Evolutionary conservation across 2,797 vertebrate species (phyloP).

Genomic region (Lepidocolaptes lacrymiger): DNA sequence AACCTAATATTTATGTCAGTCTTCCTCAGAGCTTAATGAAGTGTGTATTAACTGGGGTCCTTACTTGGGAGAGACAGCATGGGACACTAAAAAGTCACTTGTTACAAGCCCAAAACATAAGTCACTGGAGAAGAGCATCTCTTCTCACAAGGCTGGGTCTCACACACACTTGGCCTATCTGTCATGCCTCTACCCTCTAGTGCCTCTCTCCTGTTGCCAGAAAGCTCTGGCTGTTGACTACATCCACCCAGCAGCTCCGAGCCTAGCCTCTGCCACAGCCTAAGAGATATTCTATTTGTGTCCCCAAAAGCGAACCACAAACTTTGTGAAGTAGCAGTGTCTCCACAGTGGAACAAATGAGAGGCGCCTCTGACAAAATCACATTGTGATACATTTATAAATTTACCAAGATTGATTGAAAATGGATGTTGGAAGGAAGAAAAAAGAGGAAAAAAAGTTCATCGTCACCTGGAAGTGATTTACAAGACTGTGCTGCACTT

Average conservation of each 20-base stretch:
- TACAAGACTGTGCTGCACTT: not conserved
- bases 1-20: not conserved
- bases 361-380: not conserved
- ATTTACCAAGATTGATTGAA: not conserved
- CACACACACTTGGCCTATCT: not conserved
- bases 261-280: not conserved
- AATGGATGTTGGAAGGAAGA: not conserved
- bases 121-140: not conserved
- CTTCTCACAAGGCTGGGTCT: not conserved
- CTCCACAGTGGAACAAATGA: conserved; percentile 24
- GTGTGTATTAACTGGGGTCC: rapidly evolving
- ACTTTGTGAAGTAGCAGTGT: not conserved
- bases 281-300: conserved; percentile 12
- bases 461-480: conserved; percentile 38
- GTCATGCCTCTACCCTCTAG: not conserved
- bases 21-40: not conserved
- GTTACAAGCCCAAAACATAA: not conserved
- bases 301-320: conserved; percentile 1
- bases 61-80: not conserved
- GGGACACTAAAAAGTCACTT: not conserved
- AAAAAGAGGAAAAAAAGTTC: not conserved
- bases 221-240: not conserved
- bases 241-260: not conserved
- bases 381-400: not conserved
- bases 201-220: not conserved